Evolutionary conservation across 2,113 vertebrate species (phyloP), one percentile per base, ranked within the genome.

Genomic region (Gymnogyps californianus): DNA sequence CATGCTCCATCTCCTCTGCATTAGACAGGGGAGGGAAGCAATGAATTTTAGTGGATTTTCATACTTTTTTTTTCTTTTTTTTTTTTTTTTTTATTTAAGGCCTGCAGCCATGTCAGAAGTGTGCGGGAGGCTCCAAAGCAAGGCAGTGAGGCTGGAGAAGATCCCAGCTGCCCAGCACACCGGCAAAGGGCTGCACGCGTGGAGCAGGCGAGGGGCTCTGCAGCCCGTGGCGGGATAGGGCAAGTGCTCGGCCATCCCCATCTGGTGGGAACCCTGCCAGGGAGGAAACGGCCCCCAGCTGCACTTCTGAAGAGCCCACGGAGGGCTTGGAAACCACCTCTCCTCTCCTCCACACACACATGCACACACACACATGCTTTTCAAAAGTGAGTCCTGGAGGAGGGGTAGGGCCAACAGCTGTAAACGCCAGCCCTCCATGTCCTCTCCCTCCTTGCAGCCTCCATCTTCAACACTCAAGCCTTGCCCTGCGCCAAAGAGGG

Each of bases 101-200:
- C 34, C 71, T 83, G 54, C 58, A 82, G 61, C 52, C 38, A 13
- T 10, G 11, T 65, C 57, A 75, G 32, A 51, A 36, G 19, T 7
- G 22, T 13, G 18, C 42, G 59, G 25, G 31, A 91, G 36, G 44
- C 58, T 85, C 66, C 34, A 34, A 44, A 80, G 52, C 44, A 71
- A 88, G 38, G 65, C 81, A 76, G n/a, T 0, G 2, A 40, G 51
- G 67, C 55, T 62, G 86, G 21, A 85, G 61, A 75, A 85, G 70
- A 79, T 64, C 70, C 66, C 66, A 70, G 49, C 51, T 70, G 40
- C 57, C 71, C 79, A 72, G 67, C 69, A 46, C 0, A 7, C 47
- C 7, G 2, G 44, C 44, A 42, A 90, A 58, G 66, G 46, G n/a
- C 89, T 81, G 54, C 0, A 0, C 16, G 69, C 2, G 0, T 17